Evolutionary conservation across 2,888 invertebrate species (phyloP).

Genomic region (Euzophera pinguis): DNA sequence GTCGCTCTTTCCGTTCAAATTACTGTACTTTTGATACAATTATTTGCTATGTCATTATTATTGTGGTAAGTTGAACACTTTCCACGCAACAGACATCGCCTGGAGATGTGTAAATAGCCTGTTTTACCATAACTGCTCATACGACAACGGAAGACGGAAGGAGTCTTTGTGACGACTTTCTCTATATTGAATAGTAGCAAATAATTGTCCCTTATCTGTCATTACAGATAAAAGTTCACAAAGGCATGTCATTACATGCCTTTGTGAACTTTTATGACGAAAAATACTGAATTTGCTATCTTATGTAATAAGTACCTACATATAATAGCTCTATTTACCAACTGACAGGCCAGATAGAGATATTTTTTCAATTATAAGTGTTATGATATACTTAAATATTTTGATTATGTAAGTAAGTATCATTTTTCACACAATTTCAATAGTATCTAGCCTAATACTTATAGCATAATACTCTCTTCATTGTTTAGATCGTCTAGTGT

Average conservation of each 20-base stretch:
- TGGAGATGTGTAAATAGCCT: constrained; percentile 44
- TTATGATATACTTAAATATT: too few relatives aligned
- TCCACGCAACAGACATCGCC: constrained; percentile 37
- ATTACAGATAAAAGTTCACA: too few relatives aligned
- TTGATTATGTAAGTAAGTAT: too few relatives aligned
- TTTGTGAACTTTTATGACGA: background rate
- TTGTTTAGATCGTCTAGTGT: too few relatives aligned
- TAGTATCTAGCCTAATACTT: too few relatives aligned
- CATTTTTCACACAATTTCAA: too few relatives aligned
- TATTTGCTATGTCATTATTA: constrained; percentile 60
- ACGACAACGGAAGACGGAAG: constrained; percentile 9
- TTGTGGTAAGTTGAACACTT: constrained; percentile 67
- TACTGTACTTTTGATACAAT: constrained; percentile 66
- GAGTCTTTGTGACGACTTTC: constrained; percentile 8
- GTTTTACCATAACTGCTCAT: constrained; percentile 1
- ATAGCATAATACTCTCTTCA: too few relatives aligned
- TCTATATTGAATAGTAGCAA: background rate
- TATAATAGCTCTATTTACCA: too few relatives aligned
- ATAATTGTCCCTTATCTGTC: background rate
- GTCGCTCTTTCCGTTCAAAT: constrained; percentile 69
- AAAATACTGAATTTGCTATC: too few relatives aligned
- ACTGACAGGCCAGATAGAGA: too few relatives aligned
- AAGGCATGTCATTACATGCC: background rate
- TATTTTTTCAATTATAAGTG: too few relatives aligned
- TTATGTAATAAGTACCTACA: too few relatives aligned